Conservation (phyloP, 2,888 invertebrate species). For the Drosophila nigritarsus region DNA sequence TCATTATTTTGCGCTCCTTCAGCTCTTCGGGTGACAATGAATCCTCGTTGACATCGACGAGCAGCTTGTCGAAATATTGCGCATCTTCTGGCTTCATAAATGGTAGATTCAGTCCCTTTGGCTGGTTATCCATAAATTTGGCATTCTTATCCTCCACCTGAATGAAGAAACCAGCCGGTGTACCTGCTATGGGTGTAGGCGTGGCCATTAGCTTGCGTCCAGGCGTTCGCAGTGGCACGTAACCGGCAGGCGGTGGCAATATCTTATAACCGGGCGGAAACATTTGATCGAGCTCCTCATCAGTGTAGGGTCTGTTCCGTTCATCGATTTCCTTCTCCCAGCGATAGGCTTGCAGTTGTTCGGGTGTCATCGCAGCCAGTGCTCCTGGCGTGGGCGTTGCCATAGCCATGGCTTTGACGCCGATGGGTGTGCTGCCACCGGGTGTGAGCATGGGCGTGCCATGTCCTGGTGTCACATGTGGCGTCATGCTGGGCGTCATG, state of each 20-base stretch:
- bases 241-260: constrained; percentile 97
- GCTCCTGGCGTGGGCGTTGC: constrained; percentile 99
- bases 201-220: constrained; percentile 99
- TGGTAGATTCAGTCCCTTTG: constrained; percentile 97
- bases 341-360: constrained; percentile 98
- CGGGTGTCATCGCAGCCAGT: constrained; percentile 99
- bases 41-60: constrained; percentile 99
- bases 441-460: constrained; percentile 91
- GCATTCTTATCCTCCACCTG: constrained; percentile 95
- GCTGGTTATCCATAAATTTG: constrained; percentile 97
- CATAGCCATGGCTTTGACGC: constrained; percentile 98
- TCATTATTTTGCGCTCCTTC: constrained; percentile 99
- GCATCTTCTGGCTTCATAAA: constrained; percentile 99
- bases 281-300: constrained; percentile 98
- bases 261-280: constrained; percentile 99
- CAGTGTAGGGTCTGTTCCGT: constrained; percentile 96
- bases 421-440: constrained; percentile 94
- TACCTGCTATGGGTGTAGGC: constrained; percentile 97
- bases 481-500: constrained; percentile 90
- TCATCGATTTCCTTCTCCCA: constrained; percentile 99
- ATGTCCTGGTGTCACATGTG: constrained; percentile 90
- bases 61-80: constrained; percentile 99
- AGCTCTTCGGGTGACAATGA: constrained; percentile 97
- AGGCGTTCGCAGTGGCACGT: constrained; percentile 98
- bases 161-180: constrained; percentile 97